phyloP scores from a whole-genome alignment of 2,797 vertebrate genomes.

The Melanotaenia nigrans region DNA sequence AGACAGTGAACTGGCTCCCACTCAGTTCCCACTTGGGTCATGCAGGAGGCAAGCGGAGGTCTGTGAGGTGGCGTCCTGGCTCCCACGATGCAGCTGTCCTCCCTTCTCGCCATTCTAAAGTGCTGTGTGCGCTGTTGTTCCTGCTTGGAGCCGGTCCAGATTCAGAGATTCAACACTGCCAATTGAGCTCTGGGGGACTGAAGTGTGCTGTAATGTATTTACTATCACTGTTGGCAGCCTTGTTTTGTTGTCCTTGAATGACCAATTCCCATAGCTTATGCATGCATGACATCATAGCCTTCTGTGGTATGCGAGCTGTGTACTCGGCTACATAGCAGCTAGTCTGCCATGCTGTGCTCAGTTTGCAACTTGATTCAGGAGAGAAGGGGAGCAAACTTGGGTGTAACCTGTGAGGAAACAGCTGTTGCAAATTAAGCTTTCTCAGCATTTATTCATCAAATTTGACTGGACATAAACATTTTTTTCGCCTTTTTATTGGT shows the following conservation, averaged over 20 bases:
- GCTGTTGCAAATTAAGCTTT: slow-evolving; percentile 43
- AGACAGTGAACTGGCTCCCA: slow-evolving; percentile 52
- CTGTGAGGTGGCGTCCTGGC: slow-evolving; percentile 65
- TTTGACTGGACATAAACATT: slow-evolving; percentile 27
- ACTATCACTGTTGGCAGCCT: slow-evolving; percentile 73
- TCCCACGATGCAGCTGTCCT: slow-evolving; percentile 77
- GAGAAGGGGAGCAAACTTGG: slow-evolving; percentile 10
- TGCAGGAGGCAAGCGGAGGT: slow-evolving; percentile 66
- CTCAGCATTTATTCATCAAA: slow-evolving; percentile 11
- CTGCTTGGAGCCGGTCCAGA: slow-evolving; percentile 70
- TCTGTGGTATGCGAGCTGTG: slow-evolving; percentile 58
- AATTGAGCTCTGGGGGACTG: slow-evolving; percentile 71
- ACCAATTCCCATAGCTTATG: slow-evolving; percentile 64
- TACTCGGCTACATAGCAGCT: slow-evolving; percentile 48
- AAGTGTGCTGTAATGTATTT: slow-evolving; percentile 80
- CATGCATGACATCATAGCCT: slow-evolving; percentile 71
- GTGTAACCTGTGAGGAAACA: slow-evolving; percentile 47
- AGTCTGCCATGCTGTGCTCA: slow-evolving; percentile 26
- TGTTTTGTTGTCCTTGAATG: slow-evolving; percentile 75
- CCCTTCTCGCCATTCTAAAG: slow-evolving; percentile 54
- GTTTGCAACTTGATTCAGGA: slow-evolving; percentile 54
- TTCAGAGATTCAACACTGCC: slow-evolving; percentile 65
- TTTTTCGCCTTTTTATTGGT: background rate
- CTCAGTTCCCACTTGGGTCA: slow-evolving; percentile 75
- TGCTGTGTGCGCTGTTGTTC: slow-evolving; percentile 71